Percentiles rank a stretch among this genome's conserved stretches.
Evolutionary conservation across 2,797 vertebrate genomes (phyloP).

Genomic region (Agapornis canus): DNA sequence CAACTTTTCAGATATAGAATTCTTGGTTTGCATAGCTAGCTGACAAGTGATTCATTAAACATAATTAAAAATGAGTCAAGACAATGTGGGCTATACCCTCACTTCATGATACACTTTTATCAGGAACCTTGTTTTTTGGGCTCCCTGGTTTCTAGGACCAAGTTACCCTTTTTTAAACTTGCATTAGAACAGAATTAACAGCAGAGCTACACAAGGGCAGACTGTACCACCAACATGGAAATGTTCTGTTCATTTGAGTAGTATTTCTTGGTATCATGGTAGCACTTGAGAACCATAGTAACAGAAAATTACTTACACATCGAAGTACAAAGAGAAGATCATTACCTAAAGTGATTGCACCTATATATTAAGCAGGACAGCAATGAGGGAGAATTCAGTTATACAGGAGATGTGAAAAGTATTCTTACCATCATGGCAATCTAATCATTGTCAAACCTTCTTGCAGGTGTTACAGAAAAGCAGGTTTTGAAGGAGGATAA

Average conservation of each 20-base stretch:
- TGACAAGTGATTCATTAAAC: slow-evolving; percentile 13
- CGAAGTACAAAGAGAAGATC: background rate
- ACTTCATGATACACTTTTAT: background rate
- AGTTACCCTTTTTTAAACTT: background rate
- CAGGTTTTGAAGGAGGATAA: background rate
- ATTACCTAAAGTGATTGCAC: background rate
- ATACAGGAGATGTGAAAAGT: background rate
- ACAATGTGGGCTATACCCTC: background rate
- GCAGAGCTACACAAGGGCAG: background rate
- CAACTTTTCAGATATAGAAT: background rate
- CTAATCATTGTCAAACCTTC: background rate
- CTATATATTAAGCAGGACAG: background rate
- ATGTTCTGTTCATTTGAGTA: background rate
- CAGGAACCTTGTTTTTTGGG: background rate
- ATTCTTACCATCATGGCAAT: background rate
- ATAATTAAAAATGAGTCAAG: slow-evolving; percentile 37
- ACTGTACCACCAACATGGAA: background rate
- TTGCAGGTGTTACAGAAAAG: background rate
- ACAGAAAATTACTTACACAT: background rate
- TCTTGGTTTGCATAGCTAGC: background rate
- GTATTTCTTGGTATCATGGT: background rate
- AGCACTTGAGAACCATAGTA: background rate
- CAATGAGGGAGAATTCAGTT: background rate
- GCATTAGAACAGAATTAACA: background rate
- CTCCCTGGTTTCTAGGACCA: background rate